Evolutionary conservation across 2,797 vertebrate genomes (phyloP).

Genomic region (Oreonectes daqikongensis): DNA sequence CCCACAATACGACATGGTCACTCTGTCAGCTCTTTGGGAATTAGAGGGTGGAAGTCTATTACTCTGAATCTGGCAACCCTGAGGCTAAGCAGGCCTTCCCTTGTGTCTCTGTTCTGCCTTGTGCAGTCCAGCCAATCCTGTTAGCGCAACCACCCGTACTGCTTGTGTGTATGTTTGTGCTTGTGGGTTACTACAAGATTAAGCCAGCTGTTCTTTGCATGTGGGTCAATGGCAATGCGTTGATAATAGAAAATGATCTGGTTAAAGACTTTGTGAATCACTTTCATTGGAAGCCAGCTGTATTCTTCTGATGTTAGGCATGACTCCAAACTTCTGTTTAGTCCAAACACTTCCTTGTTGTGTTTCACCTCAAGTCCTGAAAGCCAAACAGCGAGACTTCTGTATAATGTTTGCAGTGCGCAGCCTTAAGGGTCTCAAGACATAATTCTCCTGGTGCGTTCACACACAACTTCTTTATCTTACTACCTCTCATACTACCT

Average conservation of each 20-base stretch:
- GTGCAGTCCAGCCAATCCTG: slow-evolving; percentile 1
- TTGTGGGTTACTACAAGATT: slow-evolving; percentile 6
- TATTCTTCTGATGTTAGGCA: neutral
- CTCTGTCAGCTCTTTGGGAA: slow-evolving; percentile 53
- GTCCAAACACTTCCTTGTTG: neutral
- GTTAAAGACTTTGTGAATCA: neutral
- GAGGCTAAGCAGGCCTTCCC: slow-evolving; percentile 37
- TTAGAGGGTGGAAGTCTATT: slow-evolving; percentile 54
- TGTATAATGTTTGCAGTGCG: slow-evolving; percentile 12
- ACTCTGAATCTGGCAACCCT: slow-evolving; percentile 51
- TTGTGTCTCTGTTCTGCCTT: neutral
- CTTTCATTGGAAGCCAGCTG: neutral
- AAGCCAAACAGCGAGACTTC: neutral
- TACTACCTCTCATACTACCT: neutral
- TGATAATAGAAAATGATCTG: neutral
- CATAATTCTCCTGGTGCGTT: neutral
- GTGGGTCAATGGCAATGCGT: slow-evolving; percentile 19
- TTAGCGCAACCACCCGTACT: slow-evolving; percentile 17
- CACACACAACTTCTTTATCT: neutral
- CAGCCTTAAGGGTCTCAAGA: slow-evolving; percentile 19
- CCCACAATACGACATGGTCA: slow-evolving; percentile 41
- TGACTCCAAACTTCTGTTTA: neutral
- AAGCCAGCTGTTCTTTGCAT: neutral
- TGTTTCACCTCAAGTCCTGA: neutral
- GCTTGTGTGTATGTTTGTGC: slow-evolving; percentile 1